Percentiles rank a stretch among this genome's conserved stretches.
phyloP scores from a whole-genome alignment of 2,888 invertebrate genomes.

The Tenthredo amoena region DNA sequence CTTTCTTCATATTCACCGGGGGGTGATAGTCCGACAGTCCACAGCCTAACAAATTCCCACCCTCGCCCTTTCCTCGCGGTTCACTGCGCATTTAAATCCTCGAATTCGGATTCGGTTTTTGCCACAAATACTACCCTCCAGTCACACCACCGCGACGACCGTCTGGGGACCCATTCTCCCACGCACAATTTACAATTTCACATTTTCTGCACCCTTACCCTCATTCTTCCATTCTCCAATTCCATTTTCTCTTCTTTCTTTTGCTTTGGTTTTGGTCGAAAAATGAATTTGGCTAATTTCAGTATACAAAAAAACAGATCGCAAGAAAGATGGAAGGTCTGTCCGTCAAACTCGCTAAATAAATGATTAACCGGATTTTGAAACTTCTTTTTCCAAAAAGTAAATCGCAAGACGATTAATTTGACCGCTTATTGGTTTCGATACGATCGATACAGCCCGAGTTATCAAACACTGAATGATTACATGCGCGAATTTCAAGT shows the following conservation, averaged over 20 bases:
- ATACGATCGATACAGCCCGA: too few species aligned
- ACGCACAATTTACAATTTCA: slow-evolving; percentile 78
- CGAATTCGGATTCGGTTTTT: slow-evolving; percentile 54
- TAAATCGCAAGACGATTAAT: too few species aligned
- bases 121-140: not conserved
- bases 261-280: not conserved
- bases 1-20: slow-evolving; percentile 75
- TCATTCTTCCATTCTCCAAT: slow-evolving; percentile 51
- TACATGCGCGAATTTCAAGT: too few species aligned
- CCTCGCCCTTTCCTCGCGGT: slow-evolving; percentile 60
- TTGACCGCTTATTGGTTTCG: too few species aligned
- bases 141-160: slow-evolving; percentile 63
- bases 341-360: not conserved
- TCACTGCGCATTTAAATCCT: slow-evolving; percentile 76
- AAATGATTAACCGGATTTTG: too few species aligned
- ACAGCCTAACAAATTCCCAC: slow-evolving; percentile 74
- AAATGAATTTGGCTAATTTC: not conserved
- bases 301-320: not conserved
- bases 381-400: too few species aligned
- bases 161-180: slow-evolving; percentile 76
- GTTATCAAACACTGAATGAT: too few species aligned
- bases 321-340: not conserved
- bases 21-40: slow-evolving; percentile 72
- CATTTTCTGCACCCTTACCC: slow-evolving; percentile 67
- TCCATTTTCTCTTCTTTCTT: not conserved